These are phyloP conservation scores for Agrochola litura DNA, from an alignment of 2,888 invertebrate species.

Conservation along the genomic window DNA sequence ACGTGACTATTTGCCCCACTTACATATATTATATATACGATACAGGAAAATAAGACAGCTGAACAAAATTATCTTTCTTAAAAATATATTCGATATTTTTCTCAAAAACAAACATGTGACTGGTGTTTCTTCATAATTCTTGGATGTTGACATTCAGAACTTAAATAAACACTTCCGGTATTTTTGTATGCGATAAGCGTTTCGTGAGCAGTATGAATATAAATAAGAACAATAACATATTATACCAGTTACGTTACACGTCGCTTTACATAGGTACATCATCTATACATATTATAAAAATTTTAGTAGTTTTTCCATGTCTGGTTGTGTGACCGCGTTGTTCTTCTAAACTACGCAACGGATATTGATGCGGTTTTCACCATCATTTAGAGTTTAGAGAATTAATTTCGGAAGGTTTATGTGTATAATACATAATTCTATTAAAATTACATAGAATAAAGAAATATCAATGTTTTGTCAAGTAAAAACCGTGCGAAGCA, in stretches of 20 bases:
- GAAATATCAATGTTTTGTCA: neutral
- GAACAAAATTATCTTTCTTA: too few relatives aligned
- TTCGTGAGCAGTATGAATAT: constrained; percentile 33
- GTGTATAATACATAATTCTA: too few relatives aligned
- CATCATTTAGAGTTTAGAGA: too few relatives aligned
- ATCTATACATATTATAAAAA: neutral
- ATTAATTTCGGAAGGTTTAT: too few relatives aligned
- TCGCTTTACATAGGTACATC: neutral
- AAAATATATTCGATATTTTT: neutral
- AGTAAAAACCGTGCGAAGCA: neutral
- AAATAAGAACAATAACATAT: constrained; percentile 27
- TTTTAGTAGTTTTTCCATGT: too few relatives aligned
- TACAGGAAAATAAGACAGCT: too few relatives aligned
- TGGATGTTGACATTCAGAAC: constrained; percentile 41
- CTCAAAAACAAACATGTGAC: constrained; percentile 8
- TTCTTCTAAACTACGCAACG: too few relatives aligned
- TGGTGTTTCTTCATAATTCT: constrained; percentile 9
- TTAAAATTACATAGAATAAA: neutral
- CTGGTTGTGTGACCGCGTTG: too few relatives aligned
- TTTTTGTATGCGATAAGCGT: constrained; percentile 48
- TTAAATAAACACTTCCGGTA: constrained; percentile 45
- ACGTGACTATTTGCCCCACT: neutral
- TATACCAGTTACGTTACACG: neutral
- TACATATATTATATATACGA: neutral
- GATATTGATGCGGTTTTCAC: too few relatives aligned